Conservation (phyloP, 1,140 invertebrate species). For the Trissolcus basalis region DNA sequence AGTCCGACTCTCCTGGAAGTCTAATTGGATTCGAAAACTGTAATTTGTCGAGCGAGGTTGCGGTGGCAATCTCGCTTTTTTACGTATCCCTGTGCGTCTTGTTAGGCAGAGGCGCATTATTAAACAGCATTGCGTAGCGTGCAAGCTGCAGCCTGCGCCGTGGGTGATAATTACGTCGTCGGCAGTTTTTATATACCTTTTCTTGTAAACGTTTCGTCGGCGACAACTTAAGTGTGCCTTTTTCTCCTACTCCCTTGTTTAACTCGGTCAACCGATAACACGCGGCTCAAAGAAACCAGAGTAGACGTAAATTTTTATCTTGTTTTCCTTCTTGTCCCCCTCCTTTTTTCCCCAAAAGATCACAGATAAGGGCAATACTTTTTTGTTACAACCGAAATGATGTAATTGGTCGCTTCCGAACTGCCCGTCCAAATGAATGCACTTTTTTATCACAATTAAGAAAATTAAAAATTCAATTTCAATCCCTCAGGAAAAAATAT, state of each 20-base stretch:
- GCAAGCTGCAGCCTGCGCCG: slow-evolving; percentile 49
- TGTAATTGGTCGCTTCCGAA: too few relatives aligned
- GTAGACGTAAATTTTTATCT: slow-evolving; percentile 41
- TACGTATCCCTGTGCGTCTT: slow-evolving; percentile 27
- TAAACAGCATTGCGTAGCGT: slow-evolving; percentile 3
- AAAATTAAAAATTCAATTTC: too few relatives aligned
- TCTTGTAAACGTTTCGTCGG: slow-evolving; percentile 60
- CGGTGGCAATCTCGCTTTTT: slow-evolving; percentile 50
- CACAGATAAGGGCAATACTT: too few relatives aligned
- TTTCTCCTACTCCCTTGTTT: slow-evolving; percentile 22
- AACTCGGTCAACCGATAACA: slow-evolving; percentile 47
- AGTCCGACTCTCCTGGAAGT: slow-evolving; percentile 39
- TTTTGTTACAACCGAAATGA: too few relatives aligned
- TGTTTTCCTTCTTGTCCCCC: slow-evolving; percentile 16
- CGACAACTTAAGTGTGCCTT: slow-evolving; percentile 56
- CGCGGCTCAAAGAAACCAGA: slow-evolving; percentile 23
- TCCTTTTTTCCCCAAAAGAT: too few relatives aligned
- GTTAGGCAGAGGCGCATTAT: slow-evolving; percentile 38
- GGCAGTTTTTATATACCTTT: slow-evolving; percentile 45
- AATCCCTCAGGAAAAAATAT: too few relatives aligned
- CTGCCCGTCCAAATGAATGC: too few relatives aligned
- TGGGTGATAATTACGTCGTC: slow-evolving; percentile 66
- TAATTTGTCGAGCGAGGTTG: slow-evolving; percentile 58
- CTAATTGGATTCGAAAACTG: slow-evolving; percentile 57
- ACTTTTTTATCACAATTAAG: too few relatives aligned